phyloP scores from a whole-genome alignment of 2,113 vertebrate genomes.

The Carettochelys insculpta region DNA sequence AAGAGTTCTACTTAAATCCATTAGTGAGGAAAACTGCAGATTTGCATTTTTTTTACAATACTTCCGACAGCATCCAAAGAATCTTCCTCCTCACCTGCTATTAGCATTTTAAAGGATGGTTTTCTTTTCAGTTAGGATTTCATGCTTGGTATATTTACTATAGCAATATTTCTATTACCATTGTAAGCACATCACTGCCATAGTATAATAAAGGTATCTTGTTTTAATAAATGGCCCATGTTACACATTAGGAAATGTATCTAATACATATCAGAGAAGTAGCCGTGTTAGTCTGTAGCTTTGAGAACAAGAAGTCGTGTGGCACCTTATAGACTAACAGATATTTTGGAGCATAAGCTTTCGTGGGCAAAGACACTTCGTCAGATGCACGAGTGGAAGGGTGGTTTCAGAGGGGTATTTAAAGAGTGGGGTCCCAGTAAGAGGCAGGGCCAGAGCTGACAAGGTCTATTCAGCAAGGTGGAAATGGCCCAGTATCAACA shows the following conservation, averaged over 20 bases:
- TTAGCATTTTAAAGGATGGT: background rate
- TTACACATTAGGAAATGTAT: slow-evolving; percentile 10
- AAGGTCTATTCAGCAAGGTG: too few species aligned
- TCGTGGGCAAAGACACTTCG: too few species aligned
- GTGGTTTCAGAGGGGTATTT: too few species aligned
- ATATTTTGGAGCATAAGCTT: too few species aligned
- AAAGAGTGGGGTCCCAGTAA: too few species aligned
- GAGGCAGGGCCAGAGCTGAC: too few species aligned
- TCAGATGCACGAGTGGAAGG: too few species aligned
- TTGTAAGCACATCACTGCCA: slow-evolving; percentile 34
- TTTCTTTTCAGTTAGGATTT: background rate
- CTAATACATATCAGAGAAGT: slow-evolving; percentile 36
- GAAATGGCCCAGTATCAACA: too few species aligned
- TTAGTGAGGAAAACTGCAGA: background rate
- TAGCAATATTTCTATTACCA: background rate
- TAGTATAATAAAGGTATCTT: slow-evolving; percentile 49
- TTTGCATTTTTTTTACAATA: background rate
- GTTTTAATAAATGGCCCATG: slow-evolving; percentile 10
- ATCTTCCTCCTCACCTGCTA: background rate
- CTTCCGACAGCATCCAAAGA: background rate
- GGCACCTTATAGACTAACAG: too few species aligned
- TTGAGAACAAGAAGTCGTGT: too few species aligned
- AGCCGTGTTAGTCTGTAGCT: too few species aligned
- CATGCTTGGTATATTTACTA: background rate
- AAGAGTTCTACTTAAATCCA: background rate